Percentiles rank a stretch among this genome's conserved stretches.
phyloP scores from a whole-genome alignment of 2,888 invertebrate genomes.

The Tinea pellionella region DNA sequence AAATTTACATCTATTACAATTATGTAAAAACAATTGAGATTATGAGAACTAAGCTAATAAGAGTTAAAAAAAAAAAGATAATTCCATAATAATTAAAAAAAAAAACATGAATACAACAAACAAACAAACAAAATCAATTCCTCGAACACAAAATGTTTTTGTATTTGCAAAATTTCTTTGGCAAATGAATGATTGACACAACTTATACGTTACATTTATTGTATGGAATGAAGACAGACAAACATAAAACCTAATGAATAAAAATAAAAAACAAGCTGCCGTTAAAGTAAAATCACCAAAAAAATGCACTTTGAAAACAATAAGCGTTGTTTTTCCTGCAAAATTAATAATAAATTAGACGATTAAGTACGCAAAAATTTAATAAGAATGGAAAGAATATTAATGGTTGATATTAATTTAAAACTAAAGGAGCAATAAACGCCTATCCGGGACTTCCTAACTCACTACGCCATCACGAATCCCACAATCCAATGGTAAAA shows the following conservation, averaged over 20 bases:
- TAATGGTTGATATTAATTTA: constrained; percentile 50
- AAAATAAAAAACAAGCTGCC: constrained; percentile 63
- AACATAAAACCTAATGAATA: constrained; percentile 39
- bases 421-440: constrained; percentile 40
- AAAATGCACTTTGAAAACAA: constrained; percentile 56
- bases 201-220: not conserved
- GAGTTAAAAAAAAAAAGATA: not conserved
- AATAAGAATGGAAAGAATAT: constrained; percentile 43
- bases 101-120: too few relatives aligned
- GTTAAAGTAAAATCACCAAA: constrained; percentile 30
- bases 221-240: constrained; percentile 26
- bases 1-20: too few relatives aligned
- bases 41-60: not conserved
- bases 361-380: constrained; percentile 58
- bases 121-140: not conserved
- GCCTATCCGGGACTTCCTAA: too few relatives aligned
- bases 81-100: not conserved
- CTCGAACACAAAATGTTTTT: not conserved
- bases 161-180: constrained; percentile 4
- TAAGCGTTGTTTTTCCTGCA: constrained; percentile 35
- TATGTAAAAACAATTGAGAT: not conserved
- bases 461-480: too few relatives aligned
- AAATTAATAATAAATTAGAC: constrained; percentile 24
- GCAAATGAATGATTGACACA: not conserved
- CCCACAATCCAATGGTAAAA: too few relatives aligned